Conservation (phyloP, 2,113 vertebrate species). For the Capricornis sumatraensis region DNA sequence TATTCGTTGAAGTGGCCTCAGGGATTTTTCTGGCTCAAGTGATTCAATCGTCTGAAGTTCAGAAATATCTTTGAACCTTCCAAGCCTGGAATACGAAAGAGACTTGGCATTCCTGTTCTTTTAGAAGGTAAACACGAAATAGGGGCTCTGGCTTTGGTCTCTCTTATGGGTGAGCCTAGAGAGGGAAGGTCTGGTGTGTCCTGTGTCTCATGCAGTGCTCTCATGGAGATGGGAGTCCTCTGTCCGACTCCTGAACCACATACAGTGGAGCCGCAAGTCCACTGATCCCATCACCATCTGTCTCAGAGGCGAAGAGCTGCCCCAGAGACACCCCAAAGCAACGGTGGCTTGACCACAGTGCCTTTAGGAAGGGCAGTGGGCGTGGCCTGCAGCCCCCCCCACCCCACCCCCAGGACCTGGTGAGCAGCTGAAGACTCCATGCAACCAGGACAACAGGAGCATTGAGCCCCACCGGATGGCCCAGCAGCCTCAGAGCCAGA, state of each 20-base stretch:
- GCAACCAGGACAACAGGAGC: not conserved
- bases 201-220: not conserved
- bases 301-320: not conserved
- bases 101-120: not conserved
- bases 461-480: fast-evolving
- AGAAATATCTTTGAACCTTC: not conserved
- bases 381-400: not conserved
- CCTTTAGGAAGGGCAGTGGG: not conserved
- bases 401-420: not conserved
- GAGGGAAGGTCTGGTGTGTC: not conserved
- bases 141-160: not conserved
- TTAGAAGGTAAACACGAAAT: too few relatives aligned
- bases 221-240: not conserved
- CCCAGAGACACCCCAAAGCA: not conserved
- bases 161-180: not conserved
- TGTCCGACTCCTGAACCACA: not conserved
- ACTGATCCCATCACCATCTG: not conserved
- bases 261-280: not conserved
- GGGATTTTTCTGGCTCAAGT: not conserved
- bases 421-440: not conserved
- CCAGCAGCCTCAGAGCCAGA: not conserved
- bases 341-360: fast-evolving
- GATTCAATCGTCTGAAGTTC: not conserved
- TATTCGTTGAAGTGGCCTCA: not conserved
- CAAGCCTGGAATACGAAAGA: not conserved